phyloP scores from a whole-genome alignment of 2,888 invertebrate genomes.

The Cosmia trapezina region DNA sequence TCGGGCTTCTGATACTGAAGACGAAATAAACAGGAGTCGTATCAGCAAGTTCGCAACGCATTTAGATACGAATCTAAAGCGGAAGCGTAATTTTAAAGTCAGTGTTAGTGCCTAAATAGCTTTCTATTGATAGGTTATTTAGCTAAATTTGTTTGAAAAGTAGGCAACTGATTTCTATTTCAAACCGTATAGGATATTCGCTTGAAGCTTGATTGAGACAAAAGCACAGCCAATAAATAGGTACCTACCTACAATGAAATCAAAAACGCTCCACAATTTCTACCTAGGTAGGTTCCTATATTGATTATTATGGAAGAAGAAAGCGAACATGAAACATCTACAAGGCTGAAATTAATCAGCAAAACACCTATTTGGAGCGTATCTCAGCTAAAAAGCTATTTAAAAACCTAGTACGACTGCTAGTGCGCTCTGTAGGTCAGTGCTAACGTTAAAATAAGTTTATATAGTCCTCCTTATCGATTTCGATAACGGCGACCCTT shows the following conservation, averaged over 20 bases:
- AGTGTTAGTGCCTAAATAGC: neutral
- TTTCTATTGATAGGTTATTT: neutral
- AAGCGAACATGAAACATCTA: neutral
- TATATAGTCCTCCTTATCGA: no score
- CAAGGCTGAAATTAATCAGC: neutral
- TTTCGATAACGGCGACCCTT: no score
- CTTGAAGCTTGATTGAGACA: neutral
- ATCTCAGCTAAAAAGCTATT: neutral
- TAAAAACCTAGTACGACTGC: neutral
- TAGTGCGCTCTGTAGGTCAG: slow-evolving; percentile 60
- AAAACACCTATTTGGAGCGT: neutral
- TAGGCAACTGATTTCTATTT: neutral
- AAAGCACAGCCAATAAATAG: neutral
- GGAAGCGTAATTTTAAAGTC: neutral
- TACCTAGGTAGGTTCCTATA: no score
- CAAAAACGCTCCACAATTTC: neutral
- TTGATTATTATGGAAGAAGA: neutral
- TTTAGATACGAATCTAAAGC: neutral
- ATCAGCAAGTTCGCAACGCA: neutral
- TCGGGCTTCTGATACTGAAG: neutral
- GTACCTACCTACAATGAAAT: no score
- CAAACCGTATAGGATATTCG: neutral
- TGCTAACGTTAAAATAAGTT: slow-evolving; percentile 41
- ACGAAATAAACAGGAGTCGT: neutral
- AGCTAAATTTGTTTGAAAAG: neutral